Evolutionary conservation across 2,113 vertebrate genomes (phyloP).

Genomic region (Ciconia boyciana): DNA sequence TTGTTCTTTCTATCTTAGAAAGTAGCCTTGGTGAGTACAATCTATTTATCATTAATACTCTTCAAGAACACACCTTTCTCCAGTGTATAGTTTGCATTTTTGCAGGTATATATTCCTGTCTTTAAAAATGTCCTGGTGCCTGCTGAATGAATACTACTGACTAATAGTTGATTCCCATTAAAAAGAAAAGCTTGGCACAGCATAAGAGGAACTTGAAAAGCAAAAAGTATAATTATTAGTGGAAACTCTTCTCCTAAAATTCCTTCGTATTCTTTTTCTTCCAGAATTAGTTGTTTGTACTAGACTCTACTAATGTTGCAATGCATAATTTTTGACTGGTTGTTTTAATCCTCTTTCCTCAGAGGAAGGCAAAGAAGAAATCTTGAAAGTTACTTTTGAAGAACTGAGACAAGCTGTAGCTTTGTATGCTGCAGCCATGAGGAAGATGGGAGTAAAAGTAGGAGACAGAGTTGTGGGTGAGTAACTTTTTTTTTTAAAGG

Average conservation of each 20-base stretch:
- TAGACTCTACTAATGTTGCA: not conserved
- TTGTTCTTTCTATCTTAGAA: not conserved
- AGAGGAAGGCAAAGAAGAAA: constrained; percentile 93
- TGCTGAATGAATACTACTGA: not conserved
- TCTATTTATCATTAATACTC: not conserved
- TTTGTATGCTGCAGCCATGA: constrained; percentile 91
- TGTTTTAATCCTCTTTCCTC: not conserved
- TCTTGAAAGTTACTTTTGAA: constrained; percentile 89
- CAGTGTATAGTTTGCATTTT: not conserved
- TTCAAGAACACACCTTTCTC: not conserved
- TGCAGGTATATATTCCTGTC: not conserved
- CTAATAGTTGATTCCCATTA: not conserved
- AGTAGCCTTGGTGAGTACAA: not conserved
- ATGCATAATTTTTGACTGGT: not conserved
- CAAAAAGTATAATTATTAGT: not conserved
- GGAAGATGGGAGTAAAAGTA: constrained; percentile 87
- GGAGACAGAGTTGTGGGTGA: constrained; percentile 94
- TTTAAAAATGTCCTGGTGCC: not conserved
- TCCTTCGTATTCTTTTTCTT: not conserved
- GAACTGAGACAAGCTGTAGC: constrained; percentile 88
- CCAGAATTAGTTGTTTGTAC: not conserved
- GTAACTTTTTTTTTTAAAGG: not conserved
- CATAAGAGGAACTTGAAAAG: not conserved
- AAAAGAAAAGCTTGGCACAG: not conserved
- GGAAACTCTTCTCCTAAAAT: not conserved